These are phyloP conservation scores for Drosophila ustulata DNA, from an alignment of 2,888 invertebrate genomes.

Conservation along the genomic window DNA sequence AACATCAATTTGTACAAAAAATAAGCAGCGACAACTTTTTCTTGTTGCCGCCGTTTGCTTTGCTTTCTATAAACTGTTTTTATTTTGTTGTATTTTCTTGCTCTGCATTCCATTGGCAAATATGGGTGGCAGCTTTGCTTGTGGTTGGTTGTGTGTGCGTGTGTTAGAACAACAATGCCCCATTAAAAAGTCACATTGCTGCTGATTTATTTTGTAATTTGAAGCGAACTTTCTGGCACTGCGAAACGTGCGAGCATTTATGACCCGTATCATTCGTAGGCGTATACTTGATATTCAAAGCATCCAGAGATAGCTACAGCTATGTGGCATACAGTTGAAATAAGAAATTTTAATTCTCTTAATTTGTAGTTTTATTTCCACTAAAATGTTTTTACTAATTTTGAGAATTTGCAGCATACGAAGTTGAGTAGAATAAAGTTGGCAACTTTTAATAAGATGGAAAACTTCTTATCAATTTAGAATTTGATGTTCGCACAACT, in stretches of 20 bases:
- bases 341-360: not conserved
- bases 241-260: slow-evolving; percentile 75
- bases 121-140: slow-evolving; percentile 23
- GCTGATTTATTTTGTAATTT: slow-evolving; percentile 81
- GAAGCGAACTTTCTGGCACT: slow-evolving; percentile 63
- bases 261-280: slow-evolving; percentile 54
- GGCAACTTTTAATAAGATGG: not conserved
- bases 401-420: not conserved
- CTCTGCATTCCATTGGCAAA: slow-evolving; percentile 18
- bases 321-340: not conserved
- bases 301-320: not conserved
- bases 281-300: slow-evolving; percentile 8
- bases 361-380: slow-evolving; percentile 1
- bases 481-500: not conserved
- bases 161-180: slow-evolving; percentile 62
- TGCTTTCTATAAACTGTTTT: slow-evolving; percentile 69
- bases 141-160: slow-evolving; percentile 19
- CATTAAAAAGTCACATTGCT: slow-evolving; percentile 80
- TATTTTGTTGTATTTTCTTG: slow-evolving; percentile 24
- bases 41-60: slow-evolving; percentile 52
- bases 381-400: not conserved
- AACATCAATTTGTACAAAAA: slow-evolving; percentile 82
- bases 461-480: not conserved
- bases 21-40: slow-evolving; percentile 75
- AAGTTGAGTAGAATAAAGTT: not conserved